phyloP scores from a whole-genome alignment of 1,140 invertebrate species.

The Belonocnema kinseyi region DNA sequence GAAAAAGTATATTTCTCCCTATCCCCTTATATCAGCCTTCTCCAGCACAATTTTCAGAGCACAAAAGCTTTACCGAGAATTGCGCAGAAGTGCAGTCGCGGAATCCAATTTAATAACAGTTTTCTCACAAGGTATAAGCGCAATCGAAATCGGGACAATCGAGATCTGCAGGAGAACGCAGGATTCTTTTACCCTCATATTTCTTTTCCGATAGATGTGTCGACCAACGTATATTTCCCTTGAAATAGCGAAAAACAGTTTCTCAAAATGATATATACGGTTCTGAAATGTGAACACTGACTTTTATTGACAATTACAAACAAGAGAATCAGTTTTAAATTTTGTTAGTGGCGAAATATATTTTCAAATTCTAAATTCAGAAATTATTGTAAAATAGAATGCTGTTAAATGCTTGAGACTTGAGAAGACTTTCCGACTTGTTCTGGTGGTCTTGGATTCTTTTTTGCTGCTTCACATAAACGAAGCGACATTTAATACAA shows the following conservation, averaged over 20 bases:
- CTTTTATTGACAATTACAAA: no score
- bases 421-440: slow-evolving; percentile 37
- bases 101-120: slow-evolving; percentile 70
- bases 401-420: slow-evolving; percentile 13
- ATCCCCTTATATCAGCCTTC: slow-evolving; percentile 35
- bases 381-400: slow-evolving; percentile 36
- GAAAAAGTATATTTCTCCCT: slow-evolving; percentile 57
- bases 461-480: slow-evolving; percentile 42
- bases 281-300: no score
- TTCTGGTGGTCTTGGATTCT: slow-evolving; percentile 39
- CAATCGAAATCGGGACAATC: slow-evolving; percentile 53
- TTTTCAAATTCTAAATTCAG: no score
- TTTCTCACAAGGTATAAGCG: slow-evolving; percentile 54
- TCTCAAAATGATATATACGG: background rate
- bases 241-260: slow-evolving; percentile 26
- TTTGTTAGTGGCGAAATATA: no score
- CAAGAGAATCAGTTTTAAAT: no score
- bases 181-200: slow-evolving; percentile 29
- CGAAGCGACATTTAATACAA: slow-evolving; percentile 71
- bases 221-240: slow-evolving; percentile 31
- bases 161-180: slow-evolving; percentile 50
- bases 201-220: slow-evolving; percentile 45
- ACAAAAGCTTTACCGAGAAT: slow-evolving; percentile 62
- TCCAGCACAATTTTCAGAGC: slow-evolving; percentile 57
- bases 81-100: slow-evolving; percentile 52